Evolutionary conservation across 2,797 vertebrate species (phyloP).

Genomic region (Salmo trutta): DNA sequence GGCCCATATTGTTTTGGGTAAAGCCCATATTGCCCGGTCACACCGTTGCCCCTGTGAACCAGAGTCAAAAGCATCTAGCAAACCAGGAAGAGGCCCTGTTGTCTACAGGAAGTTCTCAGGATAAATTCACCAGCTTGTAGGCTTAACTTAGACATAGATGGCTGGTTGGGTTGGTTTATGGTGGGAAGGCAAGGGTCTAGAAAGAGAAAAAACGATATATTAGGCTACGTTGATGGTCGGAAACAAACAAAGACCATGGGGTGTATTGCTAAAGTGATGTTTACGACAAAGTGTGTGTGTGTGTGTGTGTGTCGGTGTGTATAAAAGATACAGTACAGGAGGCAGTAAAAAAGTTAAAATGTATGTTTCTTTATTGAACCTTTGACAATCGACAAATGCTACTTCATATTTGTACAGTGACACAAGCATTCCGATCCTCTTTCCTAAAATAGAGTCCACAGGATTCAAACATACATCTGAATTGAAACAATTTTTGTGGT

Average conservation of each 20-base stretch:
- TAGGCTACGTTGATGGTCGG: background rate
- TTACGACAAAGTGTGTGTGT: background rate
- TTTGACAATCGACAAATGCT: slow-evolving; percentile 46
- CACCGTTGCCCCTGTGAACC: background rate
- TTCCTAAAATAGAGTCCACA: slow-evolving; percentile 50
- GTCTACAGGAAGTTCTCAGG: slow-evolving; percentile 42
- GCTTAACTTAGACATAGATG: slow-evolving; percentile 7
- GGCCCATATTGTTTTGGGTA: background rate
- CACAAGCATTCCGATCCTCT: slow-evolving; percentile 42
- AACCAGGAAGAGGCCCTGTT: slow-evolving; percentile 42
- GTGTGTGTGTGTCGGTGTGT: too few relatives aligned
- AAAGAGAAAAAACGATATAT: background rate
- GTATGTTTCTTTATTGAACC: slow-evolving; percentile 48
- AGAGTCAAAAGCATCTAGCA: slow-evolving; percentile 35
- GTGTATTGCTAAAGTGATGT: background rate
- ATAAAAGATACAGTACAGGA: background rate
- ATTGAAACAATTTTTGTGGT: slow-evolving; percentile 51
- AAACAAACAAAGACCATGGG: background rate
- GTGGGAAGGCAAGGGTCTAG: background rate
- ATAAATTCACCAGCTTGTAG: slow-evolving; percentile 25
- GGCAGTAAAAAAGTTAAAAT: background rate
- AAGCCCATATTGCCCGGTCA: slow-evolving; percentile 21
- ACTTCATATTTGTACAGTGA: slow-evolving; percentile 33
- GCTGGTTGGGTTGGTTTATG: background rate
- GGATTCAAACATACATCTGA: slow-evolving; percentile 43